Percentiles rank a stretch among this genome's conserved stretches.
Evolutionary conservation across 1,140 invertebrate species (phyloP).

Genomic region (Hormaphis cornu): DNA sequence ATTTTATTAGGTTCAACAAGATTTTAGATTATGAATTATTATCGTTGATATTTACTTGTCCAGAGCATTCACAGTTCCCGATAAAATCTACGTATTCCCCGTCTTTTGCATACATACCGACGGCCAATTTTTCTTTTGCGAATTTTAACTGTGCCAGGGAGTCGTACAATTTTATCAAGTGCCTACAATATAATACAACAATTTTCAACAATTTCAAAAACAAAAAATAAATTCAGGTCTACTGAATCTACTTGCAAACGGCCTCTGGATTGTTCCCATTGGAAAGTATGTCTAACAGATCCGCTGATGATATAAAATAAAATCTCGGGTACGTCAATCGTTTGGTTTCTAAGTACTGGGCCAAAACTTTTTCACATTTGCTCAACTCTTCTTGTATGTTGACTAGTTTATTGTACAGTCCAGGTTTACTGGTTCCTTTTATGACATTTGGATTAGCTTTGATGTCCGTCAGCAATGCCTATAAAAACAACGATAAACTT

Average conservation of each 20-base stretch:
- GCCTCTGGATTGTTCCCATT: constrained; percentile 85
- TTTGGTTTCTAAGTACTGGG: constrained; percentile 92
- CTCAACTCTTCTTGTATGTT: constrained; percentile 61
- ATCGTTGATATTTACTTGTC: constrained; percentile 51
- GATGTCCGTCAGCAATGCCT: constrained; percentile 51
- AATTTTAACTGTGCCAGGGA: constrained; percentile 74
- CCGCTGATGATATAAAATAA: constrained; percentile 89
- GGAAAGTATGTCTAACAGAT: constrained; percentile 88
- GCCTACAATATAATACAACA: constrained; percentile 49
- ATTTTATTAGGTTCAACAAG: not conserved
- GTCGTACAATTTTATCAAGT: constrained; percentile 90
- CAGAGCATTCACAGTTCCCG: constrained; percentile 67
- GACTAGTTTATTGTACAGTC: constrained; percentile 65
- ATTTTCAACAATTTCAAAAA: constrained; percentile 40
- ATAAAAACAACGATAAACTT: constrained; percentile 28
- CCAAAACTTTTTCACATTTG: constrained; percentile 87
- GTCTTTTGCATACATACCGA: constrained; percentile 83
- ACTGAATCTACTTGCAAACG: constrained; percentile 51
- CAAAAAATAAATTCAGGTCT: too few species aligned
- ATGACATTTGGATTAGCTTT: constrained; percentile 63
- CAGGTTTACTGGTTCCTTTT: constrained; percentile 69
- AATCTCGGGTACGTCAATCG: constrained; percentile 86
- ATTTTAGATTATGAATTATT: too few species aligned
- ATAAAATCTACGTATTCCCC: constrained; percentile 66
- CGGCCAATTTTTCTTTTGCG: constrained; percentile 46